These are phyloP conservation scores for Tiliqua scincoides DNA, from an alignment of 2,113 vertebrate genomes.

Conservation along the genomic window DNA sequence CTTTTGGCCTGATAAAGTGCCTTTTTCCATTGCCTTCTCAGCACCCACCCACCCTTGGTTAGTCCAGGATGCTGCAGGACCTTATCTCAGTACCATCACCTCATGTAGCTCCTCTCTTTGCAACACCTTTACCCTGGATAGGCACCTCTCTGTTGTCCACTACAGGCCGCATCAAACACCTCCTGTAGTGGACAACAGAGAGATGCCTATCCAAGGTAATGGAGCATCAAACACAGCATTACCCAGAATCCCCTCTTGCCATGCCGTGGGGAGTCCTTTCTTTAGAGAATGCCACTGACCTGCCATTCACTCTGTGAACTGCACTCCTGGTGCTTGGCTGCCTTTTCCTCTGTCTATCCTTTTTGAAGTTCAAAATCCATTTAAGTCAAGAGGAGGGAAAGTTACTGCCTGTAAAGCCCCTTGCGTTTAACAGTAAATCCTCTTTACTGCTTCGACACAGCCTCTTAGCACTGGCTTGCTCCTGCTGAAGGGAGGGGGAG, in stretches of 20 bases:
- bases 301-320: neutral
- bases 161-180: neutral
- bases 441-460: constrained; percentile 55
- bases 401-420: constrained; percentile 69
- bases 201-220: neutral
- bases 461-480: constrained; percentile 28
- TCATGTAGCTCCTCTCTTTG: constrained; percentile 16
- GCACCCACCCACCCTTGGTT: neutral
- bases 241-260: neutral
- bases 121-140: neutral
- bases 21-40: constrained; percentile 51
- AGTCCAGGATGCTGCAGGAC: too few relatives aligned
- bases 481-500: neutral
- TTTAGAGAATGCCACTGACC: neutral
- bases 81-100: neutral
- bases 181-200: neutral
- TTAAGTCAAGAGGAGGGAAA: constrained; percentile 74
- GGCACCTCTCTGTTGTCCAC: neutral
- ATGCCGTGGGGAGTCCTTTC: neutral
- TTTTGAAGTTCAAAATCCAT: constrained; percentile 72
- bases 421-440: constrained; percentile 64
- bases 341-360: constrained; percentile 40
- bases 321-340: constrained; percentile 31
- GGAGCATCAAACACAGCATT: too few relatives aligned
- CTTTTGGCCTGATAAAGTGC: constrained; percentile 4